Conservation (phyloP, 2,113 vertebrate genomes). For the Dasyprocta punctata region DNA sequence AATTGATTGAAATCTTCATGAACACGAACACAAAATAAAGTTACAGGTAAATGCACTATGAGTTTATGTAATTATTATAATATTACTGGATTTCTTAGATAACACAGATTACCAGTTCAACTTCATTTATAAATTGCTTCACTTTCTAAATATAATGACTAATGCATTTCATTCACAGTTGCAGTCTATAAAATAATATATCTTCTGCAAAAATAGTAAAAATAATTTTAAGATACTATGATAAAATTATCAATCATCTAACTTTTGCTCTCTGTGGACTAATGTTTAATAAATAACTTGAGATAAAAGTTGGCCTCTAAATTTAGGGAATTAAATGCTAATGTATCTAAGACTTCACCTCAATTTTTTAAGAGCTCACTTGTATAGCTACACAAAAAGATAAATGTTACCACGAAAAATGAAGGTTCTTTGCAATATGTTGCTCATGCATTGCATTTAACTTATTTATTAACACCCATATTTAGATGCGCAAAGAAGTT, state of each 20-base stretch:
- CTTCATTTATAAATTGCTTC: not conserved
- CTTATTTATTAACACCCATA: not conserved
- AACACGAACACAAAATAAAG: not conserved
- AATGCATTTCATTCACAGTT: not conserved
- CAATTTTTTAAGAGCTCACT: not conserved
- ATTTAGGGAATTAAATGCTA: not conserved
- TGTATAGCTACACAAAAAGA: not conserved
- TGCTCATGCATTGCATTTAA: not conserved
- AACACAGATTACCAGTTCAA: not conserved
- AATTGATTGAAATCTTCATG: not conserved
- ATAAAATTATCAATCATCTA: not conserved
- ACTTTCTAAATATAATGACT: conserved; percentile 25
- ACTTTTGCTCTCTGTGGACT: not conserved
- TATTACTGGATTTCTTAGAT: not conserved
- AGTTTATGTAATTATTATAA: not conserved
- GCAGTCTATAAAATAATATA: not conserved
- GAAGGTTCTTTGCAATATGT: not conserved
- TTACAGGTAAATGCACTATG: not conserved
- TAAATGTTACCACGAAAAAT: not conserved
- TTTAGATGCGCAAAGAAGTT: not conserved
- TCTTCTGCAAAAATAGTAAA: not conserved
- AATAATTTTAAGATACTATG: not conserved
- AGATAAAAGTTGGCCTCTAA: not conserved
- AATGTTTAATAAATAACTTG: not conserved
- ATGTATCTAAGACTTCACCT: not conserved